A percentile compares a stretch with the other conserved stretches of the same genome.
Conservation (phyloP, 2,888 invertebrate species). For the Erebia aethiops region DNA sequence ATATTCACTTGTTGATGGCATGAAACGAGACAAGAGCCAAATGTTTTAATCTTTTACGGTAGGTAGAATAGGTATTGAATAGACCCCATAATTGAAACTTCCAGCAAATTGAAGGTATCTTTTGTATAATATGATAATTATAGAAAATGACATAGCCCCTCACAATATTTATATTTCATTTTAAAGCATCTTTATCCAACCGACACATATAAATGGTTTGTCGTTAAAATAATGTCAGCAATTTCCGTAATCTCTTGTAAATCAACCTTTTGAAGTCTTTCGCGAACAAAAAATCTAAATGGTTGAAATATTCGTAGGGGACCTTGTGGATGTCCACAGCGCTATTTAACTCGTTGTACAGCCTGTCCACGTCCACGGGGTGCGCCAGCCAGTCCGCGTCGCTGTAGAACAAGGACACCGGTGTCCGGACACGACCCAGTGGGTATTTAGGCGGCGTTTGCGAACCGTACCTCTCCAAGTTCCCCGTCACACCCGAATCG, state of each 20-base stretch:
- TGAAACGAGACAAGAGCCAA: too few relatives aligned
- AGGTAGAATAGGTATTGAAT: too few relatives aligned
- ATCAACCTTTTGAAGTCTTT: slow-evolving; percentile 61
- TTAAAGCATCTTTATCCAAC: not conserved
- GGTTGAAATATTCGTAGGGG: slow-evolving; percentile 72
- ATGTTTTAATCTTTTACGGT: too few relatives aligned
- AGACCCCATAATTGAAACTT: too few relatives aligned
- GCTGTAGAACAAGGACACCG: slow-evolving; percentile 65
- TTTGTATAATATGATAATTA: too few relatives aligned
- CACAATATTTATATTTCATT: not conserved
- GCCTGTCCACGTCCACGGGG: slow-evolving; percentile 78
- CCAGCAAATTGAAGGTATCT: too few relatives aligned
- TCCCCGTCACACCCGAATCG: slow-evolving; percentile 58
- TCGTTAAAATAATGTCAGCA: slow-evolving; percentile 44
- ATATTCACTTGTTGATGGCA: too few relatives aligned
- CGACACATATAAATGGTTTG: not conserved
- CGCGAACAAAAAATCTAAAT: slow-evolving; percentile 65
- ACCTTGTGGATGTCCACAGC: slow-evolving; percentile 81
- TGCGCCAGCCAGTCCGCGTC: slow-evolving; percentile 86
- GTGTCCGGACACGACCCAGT: slow-evolving; percentile 55
- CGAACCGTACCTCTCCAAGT: slow-evolving; percentile 56
- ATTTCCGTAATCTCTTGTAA: slow-evolving; percentile 48
- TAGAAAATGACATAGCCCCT: too few relatives aligned
- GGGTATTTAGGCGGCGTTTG: slow-evolving; percentile 58
- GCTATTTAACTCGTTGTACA: slow-evolving; percentile 78